Conservation (phyloP, 2,113 vertebrate species). For the Neodon shergylaensis region DNA sequence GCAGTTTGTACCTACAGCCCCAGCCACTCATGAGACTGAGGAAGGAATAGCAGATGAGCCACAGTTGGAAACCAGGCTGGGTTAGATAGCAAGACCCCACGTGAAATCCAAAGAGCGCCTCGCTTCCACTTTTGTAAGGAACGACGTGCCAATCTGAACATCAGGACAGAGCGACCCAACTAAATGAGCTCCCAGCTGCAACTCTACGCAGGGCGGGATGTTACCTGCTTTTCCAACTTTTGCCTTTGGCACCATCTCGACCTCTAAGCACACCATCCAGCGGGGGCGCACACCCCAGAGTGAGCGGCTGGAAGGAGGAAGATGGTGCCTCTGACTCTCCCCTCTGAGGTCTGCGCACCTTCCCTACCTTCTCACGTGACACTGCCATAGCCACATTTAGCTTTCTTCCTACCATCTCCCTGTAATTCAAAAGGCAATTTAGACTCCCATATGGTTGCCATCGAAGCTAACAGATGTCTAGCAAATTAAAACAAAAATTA, state of each 20-base stretch:
- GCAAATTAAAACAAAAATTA: conserved; percentile 85
- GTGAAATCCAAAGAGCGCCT: not conserved
- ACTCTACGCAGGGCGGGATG: conserved; percentile 13
- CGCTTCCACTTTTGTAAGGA: conserved; percentile 16
- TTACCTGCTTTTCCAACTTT: conserved; percentile 38
- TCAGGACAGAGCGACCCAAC: not conserved
- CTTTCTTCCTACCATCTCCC: conserved; percentile 71
- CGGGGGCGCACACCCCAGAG: not conserved
- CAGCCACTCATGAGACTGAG: not conserved
- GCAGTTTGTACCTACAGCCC: not conserved
- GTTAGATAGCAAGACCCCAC: not conserved
- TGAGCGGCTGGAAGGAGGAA: conserved; percentile 29
- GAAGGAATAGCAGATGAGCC: too few species aligned
- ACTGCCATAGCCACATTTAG: conserved; percentile 72
- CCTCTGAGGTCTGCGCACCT: conserved; percentile 68
- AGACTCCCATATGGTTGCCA: conserved; percentile 81
- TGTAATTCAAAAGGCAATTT: conserved; percentile 81
- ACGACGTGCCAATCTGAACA: not conserved
- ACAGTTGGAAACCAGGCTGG: not conserved
- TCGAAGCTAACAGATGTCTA: conserved; percentile 84
- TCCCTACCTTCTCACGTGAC: conserved; percentile 63
- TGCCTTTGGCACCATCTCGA: conserved; percentile 39
- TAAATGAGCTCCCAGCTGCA: conserved; percentile 3
- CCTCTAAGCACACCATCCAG: conserved; percentile 7
- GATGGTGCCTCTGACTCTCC: conserved; percentile 1